phyloP scores from a whole-genome alignment of 2,113 vertebrate genomes.

The Rousettus leschenaultii region DNA sequence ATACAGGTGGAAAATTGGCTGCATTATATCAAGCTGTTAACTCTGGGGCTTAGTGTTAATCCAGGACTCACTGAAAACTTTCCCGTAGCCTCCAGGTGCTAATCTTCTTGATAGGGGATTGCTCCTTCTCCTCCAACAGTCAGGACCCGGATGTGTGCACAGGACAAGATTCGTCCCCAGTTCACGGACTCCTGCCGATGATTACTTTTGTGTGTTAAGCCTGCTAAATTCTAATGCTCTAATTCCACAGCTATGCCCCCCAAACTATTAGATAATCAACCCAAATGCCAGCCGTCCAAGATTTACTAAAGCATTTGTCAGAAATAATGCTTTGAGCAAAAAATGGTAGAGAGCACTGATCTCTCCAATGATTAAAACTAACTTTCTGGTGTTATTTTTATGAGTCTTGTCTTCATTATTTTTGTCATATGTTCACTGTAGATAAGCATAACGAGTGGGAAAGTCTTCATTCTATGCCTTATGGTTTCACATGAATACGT shows the following conservation, averaged over 20 bases:
- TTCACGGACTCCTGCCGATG: constrained; percentile 27
- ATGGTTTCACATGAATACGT: background rate
- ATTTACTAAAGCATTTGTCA: background rate
- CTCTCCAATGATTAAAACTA: background rate
- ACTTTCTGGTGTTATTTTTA: background rate
- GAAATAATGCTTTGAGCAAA: background rate
- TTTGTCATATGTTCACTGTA: background rate
- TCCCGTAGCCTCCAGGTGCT: constrained; percentile 26
- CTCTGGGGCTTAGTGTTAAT: constrained; percentile 46
- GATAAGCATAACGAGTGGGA: background rate
- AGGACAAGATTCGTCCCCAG: constrained; percentile 38
- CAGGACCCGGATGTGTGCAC: background rate
- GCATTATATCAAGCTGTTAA: constrained; percentile 35
- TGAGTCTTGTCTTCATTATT: constrained; percentile 1
- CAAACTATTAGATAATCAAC: constrained; percentile 42
- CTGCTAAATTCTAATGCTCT: constrained; percentile 73
- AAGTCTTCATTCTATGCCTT: background rate
- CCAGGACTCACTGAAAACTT: constrained; percentile 7
- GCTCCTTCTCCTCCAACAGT: background rate
- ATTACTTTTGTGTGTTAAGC: constrained; percentile 52
- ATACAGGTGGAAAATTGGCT: constrained; percentile 20
- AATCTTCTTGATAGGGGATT: constrained; percentile 37
- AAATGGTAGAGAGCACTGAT: background rate
- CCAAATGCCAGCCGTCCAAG: background rate
- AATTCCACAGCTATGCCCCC: constrained; percentile 64